Percentiles rank a stretch among this genome's conserved stretches.
Conservation (phyloP, 2,888 invertebrate species). For the Melinaea marsaeus region DNA sequence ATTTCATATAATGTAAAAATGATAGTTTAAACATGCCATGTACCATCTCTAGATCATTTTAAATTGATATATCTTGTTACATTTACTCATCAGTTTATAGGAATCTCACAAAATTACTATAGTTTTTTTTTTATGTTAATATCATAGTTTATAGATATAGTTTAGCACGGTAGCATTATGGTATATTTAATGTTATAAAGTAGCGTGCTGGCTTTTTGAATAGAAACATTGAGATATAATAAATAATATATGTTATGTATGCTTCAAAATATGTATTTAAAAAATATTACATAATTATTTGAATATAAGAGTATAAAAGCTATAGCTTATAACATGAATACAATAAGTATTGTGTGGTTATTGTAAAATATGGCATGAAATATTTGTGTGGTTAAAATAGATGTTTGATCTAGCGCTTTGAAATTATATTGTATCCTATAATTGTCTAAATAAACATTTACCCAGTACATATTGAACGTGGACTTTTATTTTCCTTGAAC, state of each 20-base stretch:
- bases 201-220: conserved; percentile 69
- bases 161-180: conserved; percentile 54
- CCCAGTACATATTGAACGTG: conserved; percentile 57
- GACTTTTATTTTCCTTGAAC: conserved; percentile 36
- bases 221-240: conserved; percentile 58
- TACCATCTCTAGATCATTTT: conserved; percentile 25
- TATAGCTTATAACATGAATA: conserved; percentile 50
- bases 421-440: conserved; percentile 60
- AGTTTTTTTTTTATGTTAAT: conserved; percentile 45
- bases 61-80: conserved; percentile 28
- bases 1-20: conserved; percentile 16
- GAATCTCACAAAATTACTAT: conserved; percentile 50
- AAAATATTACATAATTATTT: conserved; percentile 62
- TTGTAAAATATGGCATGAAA: conserved; percentile 60
- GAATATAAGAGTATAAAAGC: conserved; percentile 54
- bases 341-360: conserved; percentile 50
- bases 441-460: conserved; percentile 75
- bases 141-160: conserved; percentile 39
- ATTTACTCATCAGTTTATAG: conserved; percentile 37
- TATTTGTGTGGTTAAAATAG: conserved; percentile 58
- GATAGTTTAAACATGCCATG: conserved; percentile 25
- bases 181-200: conserved; percentile 64
- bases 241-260: conserved; percentile 50
- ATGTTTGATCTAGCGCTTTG: conserved; percentile 67
- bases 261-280: conserved; percentile 54